Evolutionary conservation across 35 echinoderm and acorn worm species (phyloP).

Genomic region (Apostichopus californicus): DNA sequence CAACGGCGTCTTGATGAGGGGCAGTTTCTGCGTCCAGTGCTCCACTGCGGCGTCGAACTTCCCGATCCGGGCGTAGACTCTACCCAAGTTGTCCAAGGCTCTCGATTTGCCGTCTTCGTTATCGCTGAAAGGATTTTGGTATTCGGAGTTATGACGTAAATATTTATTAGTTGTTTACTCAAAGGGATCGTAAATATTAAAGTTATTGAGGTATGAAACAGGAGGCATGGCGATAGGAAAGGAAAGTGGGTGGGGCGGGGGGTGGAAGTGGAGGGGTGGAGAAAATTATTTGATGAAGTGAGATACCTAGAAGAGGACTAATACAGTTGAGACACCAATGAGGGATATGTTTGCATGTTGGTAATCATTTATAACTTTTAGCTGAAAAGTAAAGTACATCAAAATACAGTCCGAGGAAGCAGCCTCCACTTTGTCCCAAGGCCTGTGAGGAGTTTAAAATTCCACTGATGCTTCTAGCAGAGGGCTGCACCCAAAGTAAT

Average conservation of each 20-base stretch:
- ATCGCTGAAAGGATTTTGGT: conserved; percentile 49
- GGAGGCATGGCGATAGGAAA: neutral
- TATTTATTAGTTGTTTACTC: neutral
- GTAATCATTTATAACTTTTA: too few relatives aligned
- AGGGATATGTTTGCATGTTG: too few relatives aligned
- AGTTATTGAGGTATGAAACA: neutral
- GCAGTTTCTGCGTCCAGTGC: conserved; percentile 90
- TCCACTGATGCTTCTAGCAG: too few relatives aligned
- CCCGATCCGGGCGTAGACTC: conserved; percentile 89
- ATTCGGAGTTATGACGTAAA: neutral
- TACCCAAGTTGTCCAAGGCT: conserved; percentile 88
- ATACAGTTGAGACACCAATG: too few relatives aligned
- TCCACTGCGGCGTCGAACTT: conserved; percentile 82
- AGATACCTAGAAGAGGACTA: neutral
- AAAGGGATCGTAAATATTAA: neutral
- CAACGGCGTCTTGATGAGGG: conserved; percentile 80
- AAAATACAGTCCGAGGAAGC: too few relatives aligned
- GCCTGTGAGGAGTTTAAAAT: too few relatives aligned
- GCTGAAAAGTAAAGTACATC: too few relatives aligned
- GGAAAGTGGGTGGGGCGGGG: neutral
- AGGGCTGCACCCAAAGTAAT: too few relatives aligned
- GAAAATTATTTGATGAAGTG: neutral
- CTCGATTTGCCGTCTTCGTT: conserved; percentile 89
- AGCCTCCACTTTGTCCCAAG: too few relatives aligned
- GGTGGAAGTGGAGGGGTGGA: neutral